Conservation (phyloP, 1,140 invertebrate genomes). For the Trachelipus rathkii region DNA sequence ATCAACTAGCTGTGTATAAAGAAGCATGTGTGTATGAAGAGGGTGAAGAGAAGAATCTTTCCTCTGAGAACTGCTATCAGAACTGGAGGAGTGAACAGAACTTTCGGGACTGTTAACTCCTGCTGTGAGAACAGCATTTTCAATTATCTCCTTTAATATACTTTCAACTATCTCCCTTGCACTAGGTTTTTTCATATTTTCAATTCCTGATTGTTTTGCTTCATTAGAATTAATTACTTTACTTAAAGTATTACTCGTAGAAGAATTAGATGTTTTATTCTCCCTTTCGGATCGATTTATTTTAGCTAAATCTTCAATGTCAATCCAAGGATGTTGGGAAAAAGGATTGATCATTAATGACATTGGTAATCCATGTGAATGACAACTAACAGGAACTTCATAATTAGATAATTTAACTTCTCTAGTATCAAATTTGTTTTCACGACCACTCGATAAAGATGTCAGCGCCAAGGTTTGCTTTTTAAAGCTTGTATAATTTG, state of each 20-base stretch:
- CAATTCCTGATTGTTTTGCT: background rate
- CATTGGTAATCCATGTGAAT: conserved; percentile 47
- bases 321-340: conserved; percentile 48
- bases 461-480: conserved; percentile 45
- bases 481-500: background rate
- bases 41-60: conserved; percentile 57
- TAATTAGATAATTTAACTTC: conserved; percentile 55
- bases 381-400: conserved; percentile 54
- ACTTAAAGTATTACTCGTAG: background rate
- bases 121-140: conserved; percentile 50
- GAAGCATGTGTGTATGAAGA: conserved; percentile 74
- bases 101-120: background rate
- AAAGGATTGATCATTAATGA: conserved; percentile 58
- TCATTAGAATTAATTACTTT: background rate
- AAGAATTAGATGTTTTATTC: background rate
- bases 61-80: conserved; percentile 49
- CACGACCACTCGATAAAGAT: conserved; percentile 36
- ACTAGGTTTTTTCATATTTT: conserved; percentile 43
- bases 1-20: conserved; percentile 78
- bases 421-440: conserved; percentile 52
- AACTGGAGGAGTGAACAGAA: conserved; percentile 48
- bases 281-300: conserved; percentile 24
- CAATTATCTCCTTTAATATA: conserved; percentile 58
- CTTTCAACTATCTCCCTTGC: conserved; percentile 55
- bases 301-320: conserved; percentile 43